Evolutionary conservation across 2,797 vertebrate genomes (phyloP).

Genomic region (Adrianichthys oophorus): DNA sequence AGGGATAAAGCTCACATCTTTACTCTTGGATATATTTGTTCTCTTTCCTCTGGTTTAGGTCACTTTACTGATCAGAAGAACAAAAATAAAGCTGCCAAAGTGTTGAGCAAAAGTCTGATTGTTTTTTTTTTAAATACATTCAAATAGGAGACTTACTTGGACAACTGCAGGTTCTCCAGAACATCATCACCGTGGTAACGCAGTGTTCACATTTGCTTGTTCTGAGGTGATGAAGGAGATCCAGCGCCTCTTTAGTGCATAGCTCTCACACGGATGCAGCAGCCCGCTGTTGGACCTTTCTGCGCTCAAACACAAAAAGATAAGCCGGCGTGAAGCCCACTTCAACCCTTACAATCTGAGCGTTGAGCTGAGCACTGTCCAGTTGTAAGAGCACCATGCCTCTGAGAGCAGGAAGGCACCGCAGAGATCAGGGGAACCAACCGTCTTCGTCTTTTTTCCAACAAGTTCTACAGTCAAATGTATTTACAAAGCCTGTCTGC

Average conservation of each 20-base stretch:
- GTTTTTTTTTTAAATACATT: constrained; percentile 59
- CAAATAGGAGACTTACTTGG: constrained; percentile 42
- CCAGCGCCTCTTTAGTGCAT: constrained; percentile 62
- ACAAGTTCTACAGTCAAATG: not conserved
- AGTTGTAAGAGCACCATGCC: too few species aligned
- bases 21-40: constrained; percentile 44
- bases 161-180: constrained; percentile 33
- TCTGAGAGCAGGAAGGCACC: too few species aligned
- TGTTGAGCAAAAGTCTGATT: constrained; percentile 32
- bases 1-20: constrained; percentile 35
- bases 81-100: constrained; percentile 61
- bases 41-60: constrained; percentile 43
- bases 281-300: constrained; percentile 16
- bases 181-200: constrained; percentile 31
- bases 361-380: too few species aligned
- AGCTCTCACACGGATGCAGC: constrained; percentile 49
- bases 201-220: constrained; percentile 57
- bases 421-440: too few species aligned
- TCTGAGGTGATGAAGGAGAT: constrained; percentile 41
- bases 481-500: constrained; percentile 52
- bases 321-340: not conserved
- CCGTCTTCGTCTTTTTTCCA: too few species aligned
- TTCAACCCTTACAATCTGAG: not conserved
- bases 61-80: constrained; percentile 19
- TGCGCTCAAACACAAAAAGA: not conserved